A percentile compares a stretch with the other conserved stretches of the same genome.
Evolutionary conservation across 37 sponge, comb jelly and placozoan genomes (phyloP).

Genomic region (Petrosia ficiformis): DNA sequence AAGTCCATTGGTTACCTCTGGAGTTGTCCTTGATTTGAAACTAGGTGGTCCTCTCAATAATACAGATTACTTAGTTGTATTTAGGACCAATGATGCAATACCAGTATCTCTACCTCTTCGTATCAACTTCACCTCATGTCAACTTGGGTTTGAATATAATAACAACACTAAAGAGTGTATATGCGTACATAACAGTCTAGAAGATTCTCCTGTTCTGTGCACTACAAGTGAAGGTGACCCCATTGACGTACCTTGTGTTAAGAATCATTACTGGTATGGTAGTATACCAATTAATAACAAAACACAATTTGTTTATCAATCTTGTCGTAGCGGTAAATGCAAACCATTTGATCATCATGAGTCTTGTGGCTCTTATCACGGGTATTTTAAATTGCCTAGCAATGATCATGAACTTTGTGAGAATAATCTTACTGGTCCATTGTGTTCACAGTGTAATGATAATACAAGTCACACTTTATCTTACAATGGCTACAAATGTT

Average conservation of each 20-base stretch:
- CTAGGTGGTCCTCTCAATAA: background rate
- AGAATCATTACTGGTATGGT: background rate
- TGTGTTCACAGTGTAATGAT: background rate
- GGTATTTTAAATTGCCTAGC: background rate
- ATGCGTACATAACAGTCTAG: background rate
- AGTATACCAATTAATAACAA: background rate
- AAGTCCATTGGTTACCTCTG: background rate
- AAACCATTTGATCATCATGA: background rate
- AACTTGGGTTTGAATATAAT: background rate
- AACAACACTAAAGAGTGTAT: background rate
- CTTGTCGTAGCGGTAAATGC: background rate
- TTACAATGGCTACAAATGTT: slow-evolving; percentile 3
- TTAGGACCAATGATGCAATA: background rate
- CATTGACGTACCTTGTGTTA: background rate
- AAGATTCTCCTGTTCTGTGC: background rate
- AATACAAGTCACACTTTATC: background rate
- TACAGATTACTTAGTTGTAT: background rate
- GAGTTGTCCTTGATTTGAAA: background rate
- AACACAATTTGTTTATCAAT: background rate
- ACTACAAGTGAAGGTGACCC: background rate
- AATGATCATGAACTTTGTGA: background rate
- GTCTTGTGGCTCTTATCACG: background rate
- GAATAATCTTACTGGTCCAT: slow-evolving; percentile 3
- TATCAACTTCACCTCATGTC: background rate
- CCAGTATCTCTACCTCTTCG: background rate